Evolutionary conservation across 1,140 invertebrate species (phyloP).

Genomic region (Drosophila jambulina): DNA sequence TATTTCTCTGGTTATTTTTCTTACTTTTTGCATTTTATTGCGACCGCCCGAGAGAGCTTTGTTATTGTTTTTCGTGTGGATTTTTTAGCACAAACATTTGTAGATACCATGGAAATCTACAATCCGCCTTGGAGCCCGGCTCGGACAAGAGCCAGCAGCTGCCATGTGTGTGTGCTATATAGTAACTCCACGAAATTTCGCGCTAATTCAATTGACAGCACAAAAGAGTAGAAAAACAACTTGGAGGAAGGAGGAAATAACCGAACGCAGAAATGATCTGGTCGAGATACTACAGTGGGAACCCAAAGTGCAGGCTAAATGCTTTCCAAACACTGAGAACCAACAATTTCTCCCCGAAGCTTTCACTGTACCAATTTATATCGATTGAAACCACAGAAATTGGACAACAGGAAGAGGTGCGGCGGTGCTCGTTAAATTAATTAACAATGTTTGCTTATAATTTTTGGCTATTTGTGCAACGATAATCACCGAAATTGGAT

Average conservation of each 20-base stretch:
- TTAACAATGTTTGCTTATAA: constrained; percentile 51
- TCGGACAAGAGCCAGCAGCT: constrained; percentile 34
- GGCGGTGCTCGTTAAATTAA: constrained; percentile 61
- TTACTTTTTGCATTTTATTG: constrained; percentile 60
- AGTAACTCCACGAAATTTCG: constrained; percentile 38
- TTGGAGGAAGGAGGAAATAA: constrained; percentile 34
- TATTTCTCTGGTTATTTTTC: constrained; percentile 28
- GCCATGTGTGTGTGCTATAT: constrained; percentile 13
- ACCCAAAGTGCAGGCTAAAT: constrained; percentile 10
- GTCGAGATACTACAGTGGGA: constrained; percentile 40
- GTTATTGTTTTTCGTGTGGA: constrained; percentile 57
- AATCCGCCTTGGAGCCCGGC: constrained; percentile 25
- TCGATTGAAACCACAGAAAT: constrained; percentile 25
- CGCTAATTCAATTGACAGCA: constrained; percentile 79
- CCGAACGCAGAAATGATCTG: constrained; percentile 43
- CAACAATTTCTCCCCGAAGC: constrained; percentile 15
- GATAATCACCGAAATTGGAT: constrained; percentile 31
- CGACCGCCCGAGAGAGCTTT: constrained; percentile 52
- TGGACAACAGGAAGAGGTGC: constrained; percentile 63
- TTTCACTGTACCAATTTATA: constrained; percentile 46
- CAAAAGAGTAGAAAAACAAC: constrained; percentile 45
- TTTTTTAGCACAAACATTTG: constrained; percentile 71
- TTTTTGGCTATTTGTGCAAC: constrained; percentile 30
- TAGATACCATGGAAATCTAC: constrained; percentile 60
- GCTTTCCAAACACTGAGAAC: constrained; percentile 12